phyloP scores from a whole-genome alignment of 2,888 invertebrate genomes.

The Agonopterix alstromeriana region DNA sequence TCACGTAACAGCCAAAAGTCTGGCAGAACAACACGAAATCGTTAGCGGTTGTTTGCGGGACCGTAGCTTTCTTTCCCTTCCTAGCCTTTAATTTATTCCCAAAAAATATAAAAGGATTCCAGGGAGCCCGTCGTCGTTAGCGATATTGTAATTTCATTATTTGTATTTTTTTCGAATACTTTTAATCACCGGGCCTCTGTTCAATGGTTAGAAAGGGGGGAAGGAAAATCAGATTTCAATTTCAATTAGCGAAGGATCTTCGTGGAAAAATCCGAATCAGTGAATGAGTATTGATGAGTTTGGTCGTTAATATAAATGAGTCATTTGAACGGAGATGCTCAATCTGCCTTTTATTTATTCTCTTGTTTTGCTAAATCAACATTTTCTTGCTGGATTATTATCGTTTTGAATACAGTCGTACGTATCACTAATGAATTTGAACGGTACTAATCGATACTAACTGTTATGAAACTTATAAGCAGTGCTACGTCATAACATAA shows the following conservation, averaged over 20 bases:
- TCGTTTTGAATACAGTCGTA: background rate
- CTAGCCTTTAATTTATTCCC: conserved; percentile 69
- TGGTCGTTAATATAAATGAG: conserved; percentile 67
- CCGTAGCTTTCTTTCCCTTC: conserved; percentile 49
- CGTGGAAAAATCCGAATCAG: conserved; percentile 57
- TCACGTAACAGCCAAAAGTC: conserved; percentile 23
- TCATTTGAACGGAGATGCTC: conserved; percentile 45
- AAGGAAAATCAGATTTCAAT: conserved; percentile 74
- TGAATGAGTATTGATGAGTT: conserved; percentile 73
- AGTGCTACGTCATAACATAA: conserved; percentile 38
- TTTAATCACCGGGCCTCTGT: conserved; percentile 65
- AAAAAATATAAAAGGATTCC: conserved; percentile 74
- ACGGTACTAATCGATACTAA: background rate
- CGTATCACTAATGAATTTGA: background rate
- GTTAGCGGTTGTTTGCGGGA: conserved; percentile 56
- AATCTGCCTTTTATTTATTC: conserved; percentile 45
- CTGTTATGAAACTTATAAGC: conserved; percentile 15
- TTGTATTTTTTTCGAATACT: conserved; percentile 75
- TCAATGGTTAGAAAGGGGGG: conserved; percentile 44
- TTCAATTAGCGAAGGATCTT: conserved; percentile 73
- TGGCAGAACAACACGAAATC: conserved; percentile 50
- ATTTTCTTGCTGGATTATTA: background rate
- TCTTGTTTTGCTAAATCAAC: conserved; percentile 21
- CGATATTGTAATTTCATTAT: conserved; percentile 78
- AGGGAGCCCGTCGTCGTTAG: conserved; percentile 70